Evolutionary conservation across 2,797 vertebrate genomes (phyloP), one percentile per base, ranked within the genome.

Genomic region (Mallotus villosus): DNA sequence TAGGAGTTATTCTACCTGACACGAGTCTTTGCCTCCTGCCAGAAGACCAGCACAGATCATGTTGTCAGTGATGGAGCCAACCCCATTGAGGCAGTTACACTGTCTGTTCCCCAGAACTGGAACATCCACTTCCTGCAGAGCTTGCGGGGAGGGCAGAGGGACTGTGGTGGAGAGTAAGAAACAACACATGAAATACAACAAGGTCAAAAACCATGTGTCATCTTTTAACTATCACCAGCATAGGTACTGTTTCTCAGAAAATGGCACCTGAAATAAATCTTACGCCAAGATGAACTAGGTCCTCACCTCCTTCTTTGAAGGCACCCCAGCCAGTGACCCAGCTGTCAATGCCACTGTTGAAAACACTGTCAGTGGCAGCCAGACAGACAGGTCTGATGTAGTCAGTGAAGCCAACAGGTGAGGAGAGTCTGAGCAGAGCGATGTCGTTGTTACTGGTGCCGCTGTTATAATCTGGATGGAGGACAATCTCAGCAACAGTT

Each of bases 21-120:
- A 27, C 9, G 85, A 76, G 58, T 90, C 91, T 19, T 75, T 90
- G 0, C 90, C 91, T 41, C 90, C 89, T 0, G 2, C 41, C 2
- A 24, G 0, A 0, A 91, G 70, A 2, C 82, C 89, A 0, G 90
- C 88, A 37, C 89, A 92, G 3, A 94, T 74, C 92, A 92, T 90
- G 76, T 92, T 92, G 2, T 59, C 12, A 1, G 78, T 86, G 75
- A 81, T 82, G 0, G 0, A 0, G 0, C 11, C 24, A 2, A 63
- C 41, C 1, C 65, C 51, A 2, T 83, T 88, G 41, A 83, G 9
- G 19, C 66, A 79, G 17, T 83, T 78, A 51, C 92, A 93, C 72
- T 81, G 12, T 8, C 78, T 63, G 29, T 71, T 78, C 12, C 87
- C 87, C 59, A 90, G 85, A 1, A 91, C 1, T 0, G 91, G 89